Conservation (phyloP, 2,888 invertebrate species). For the Amiota mariae region DNA sequence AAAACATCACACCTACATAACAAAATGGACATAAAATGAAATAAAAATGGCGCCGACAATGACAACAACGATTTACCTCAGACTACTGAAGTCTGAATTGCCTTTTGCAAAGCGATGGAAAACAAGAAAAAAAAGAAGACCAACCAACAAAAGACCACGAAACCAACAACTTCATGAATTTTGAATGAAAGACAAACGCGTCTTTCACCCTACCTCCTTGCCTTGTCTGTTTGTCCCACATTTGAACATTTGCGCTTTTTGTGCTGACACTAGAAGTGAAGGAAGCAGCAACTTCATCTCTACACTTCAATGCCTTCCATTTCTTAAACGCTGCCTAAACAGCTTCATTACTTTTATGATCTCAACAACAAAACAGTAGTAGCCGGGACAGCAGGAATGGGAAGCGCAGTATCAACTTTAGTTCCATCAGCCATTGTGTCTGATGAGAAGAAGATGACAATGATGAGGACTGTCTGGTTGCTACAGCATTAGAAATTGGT, state of each 20-base stretch:
- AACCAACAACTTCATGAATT: conserved; percentile 60
- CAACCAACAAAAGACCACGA: background rate
- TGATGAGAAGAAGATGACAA: conserved; percentile 32
- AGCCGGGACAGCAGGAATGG: conserved; percentile 28
- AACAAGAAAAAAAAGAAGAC: conserved; percentile 15
- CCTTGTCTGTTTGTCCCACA: background rate
- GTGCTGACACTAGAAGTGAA: conserved; percentile 53
- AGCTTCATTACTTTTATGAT: conserved; percentile 68
- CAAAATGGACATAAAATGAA: conserved; percentile 30
- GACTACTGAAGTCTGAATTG: background rate
- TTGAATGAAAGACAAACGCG: conserved; percentile 57
- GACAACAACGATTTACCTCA: conserved; percentile 21
- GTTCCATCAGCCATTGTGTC: conserved; percentile 62
- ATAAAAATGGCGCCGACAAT: conserved; percentile 61
- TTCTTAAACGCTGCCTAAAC: conserved; percentile 61
- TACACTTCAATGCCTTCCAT: conserved; percentile 44
- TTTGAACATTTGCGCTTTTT: conserved; percentile 40
- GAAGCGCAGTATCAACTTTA: conserved; percentile 43
- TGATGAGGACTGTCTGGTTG: background rate
- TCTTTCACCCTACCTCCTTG: background rate
- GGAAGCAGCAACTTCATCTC: background rate
- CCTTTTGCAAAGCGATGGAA: conserved; percentile 17
- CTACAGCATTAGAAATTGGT: conserved; percentile 39
- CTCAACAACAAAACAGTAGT: conserved; percentile 6
- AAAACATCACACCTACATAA: too few species aligned